Percentiles rank a stretch among this genome's conserved stretches.
Conservation (phyloP, 2,113 vertebrate genomes). For the Origma solitaria region DNA sequence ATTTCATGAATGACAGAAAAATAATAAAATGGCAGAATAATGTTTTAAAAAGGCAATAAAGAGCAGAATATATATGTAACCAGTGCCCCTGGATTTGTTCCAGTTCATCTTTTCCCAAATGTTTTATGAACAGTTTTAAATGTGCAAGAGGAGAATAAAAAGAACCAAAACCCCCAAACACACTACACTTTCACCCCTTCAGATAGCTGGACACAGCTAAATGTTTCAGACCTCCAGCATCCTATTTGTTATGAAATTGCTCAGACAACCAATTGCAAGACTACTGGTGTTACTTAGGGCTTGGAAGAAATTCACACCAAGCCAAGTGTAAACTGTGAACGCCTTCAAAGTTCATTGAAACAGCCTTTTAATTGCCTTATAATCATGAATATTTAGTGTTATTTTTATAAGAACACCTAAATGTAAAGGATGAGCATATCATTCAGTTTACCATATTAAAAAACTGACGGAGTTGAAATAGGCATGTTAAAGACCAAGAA, state of each 20-base stretch:
- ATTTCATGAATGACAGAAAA: background rate
- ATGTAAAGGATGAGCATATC: no score
- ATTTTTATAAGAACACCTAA: no score
- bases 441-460: no score
- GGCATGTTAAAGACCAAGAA: accelerated
- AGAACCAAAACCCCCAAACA: background rate
- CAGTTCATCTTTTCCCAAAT: background rate
- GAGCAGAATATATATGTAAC: background rate
- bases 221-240: accelerated
- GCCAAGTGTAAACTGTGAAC: no score
- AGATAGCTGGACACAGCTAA: background rate
- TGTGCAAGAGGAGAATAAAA: background rate
- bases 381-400: no score
- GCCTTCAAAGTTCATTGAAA: no score
- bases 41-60: background rate
- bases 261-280: no score
- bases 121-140: background rate
- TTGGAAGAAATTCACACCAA: no score
- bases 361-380: no score
- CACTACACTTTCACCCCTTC: background rate
- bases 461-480: background rate
- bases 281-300: no score
- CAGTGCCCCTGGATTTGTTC: background rate
- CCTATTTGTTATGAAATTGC: background rate
- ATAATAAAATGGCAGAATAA: accelerated